A percentile compares a stretch with the other conserved stretches of the same genome.
Conservation (phyloP, 2,113 vertebrate species). For the Gorsachius goisagi region DNA sequence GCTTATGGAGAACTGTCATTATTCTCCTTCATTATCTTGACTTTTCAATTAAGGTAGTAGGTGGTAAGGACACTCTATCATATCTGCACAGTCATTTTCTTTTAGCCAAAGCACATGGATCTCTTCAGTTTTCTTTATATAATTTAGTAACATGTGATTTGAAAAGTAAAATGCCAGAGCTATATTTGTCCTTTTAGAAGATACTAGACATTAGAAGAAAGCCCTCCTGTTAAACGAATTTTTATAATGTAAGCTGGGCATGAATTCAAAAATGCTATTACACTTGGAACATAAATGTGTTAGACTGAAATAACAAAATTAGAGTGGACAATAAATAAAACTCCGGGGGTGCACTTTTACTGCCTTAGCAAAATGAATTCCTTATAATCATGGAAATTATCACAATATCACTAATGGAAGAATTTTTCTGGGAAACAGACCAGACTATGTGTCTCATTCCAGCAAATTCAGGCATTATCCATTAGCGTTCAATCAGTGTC, state of each 20-base stretch:
- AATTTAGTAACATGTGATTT: not conserved
- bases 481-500: not conserved
- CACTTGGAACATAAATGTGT: not conserved
- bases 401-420: not conserved
- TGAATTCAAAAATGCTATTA: slow-evolving; percentile 30
- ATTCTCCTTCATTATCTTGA: not conserved
- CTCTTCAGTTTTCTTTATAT: not conserved
- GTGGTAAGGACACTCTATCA: not conserved
- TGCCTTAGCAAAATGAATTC: not conserved
- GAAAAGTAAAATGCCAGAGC: not conserved
- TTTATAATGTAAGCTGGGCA: slow-evolving; percentile 13
- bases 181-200: not conserved
- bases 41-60: not conserved
- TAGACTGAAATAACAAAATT: slow-evolving; percentile 47
- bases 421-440: not conserved
- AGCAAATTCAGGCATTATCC: not conserved
- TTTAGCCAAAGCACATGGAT: not conserved
- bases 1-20: not conserved
- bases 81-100: not conserved
- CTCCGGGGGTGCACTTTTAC: not conserved
- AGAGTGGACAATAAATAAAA: slow-evolving; percentile 40
- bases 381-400: not conserved
- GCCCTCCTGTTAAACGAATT: not conserved
- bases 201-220: not conserved
- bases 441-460: not conserved